Evolutionary conservation across 53 echinoderm and acorn worm species (phyloP).

Genomic region (Paelopatides confundens): DNA sequence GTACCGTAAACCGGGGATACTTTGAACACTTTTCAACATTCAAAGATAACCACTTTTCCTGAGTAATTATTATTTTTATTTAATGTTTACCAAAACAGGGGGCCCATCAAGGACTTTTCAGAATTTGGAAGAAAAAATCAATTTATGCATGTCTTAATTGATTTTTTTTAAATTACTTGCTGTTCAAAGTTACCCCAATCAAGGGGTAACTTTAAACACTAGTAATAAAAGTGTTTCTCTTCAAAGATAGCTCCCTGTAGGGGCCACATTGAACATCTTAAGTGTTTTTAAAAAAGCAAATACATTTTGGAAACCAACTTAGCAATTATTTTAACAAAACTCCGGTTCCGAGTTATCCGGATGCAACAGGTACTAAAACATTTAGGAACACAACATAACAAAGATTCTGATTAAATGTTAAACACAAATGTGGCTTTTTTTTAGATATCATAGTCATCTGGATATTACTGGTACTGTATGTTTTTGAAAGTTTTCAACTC

Average conservation of each 20-base stretch:
- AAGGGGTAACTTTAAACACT: no score
- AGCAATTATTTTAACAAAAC: background rate
- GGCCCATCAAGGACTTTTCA: background rate
- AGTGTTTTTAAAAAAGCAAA: no score
- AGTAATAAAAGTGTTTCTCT: no score
- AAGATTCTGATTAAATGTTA: background rate
- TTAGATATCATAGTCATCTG: background rate
- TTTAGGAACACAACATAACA: background rate
- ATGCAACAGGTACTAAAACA: background rate
- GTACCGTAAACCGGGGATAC: background rate
- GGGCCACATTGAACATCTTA: no score
- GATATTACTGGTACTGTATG: constrained; percentile 15
- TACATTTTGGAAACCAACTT: constrained; percentile 9
- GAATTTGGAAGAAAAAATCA: background rate
- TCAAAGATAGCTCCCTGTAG: no score
- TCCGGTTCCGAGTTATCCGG: background rate
- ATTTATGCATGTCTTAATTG: background rate
- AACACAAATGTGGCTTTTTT: background rate
- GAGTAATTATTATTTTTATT: background rate
- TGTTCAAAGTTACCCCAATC: no score
- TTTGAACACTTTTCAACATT: constrained; percentile 13
- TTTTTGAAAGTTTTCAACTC: constrained; percentile 19
- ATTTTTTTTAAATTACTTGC: no score
- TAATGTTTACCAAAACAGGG: constrained; percentile 22
- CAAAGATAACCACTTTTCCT: background rate